Percentiles rank a stretch among this genome's conserved stretches.
Conservation (phyloP, 1,140 invertebrate genomes). For the Mamestra configurata region DNA sequence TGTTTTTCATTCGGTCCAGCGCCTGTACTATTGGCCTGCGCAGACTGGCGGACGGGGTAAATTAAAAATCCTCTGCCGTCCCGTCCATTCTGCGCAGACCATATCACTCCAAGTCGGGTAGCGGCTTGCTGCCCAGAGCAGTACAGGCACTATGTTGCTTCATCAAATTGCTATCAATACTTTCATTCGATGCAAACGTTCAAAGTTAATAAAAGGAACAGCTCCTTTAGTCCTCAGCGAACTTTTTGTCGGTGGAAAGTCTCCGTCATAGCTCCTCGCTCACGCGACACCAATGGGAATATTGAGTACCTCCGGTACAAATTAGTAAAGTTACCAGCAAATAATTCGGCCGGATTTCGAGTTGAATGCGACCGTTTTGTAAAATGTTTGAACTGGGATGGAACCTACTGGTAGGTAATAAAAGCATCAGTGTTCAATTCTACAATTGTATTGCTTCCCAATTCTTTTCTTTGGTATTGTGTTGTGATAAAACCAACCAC, state of each 20-base stretch:
- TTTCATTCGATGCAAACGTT: too few species aligned
- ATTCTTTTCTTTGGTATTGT: slow-evolving; percentile 1
- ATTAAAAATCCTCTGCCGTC: too few species aligned
- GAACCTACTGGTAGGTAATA: too few species aligned
- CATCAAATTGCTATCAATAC: too few species aligned
- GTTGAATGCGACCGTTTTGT: not conserved
- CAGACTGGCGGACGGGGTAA: too few species aligned
- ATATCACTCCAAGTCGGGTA: too few species aligned
- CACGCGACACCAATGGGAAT: slow-evolving; percentile 1
- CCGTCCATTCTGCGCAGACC: too few species aligned
- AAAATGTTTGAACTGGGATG: not conserved
- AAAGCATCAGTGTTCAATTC: slow-evolving; percentile 12
- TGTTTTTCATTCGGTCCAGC: too few species aligned
- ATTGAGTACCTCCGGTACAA: slow-evolving; percentile 22
- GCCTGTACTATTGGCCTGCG: too few species aligned
- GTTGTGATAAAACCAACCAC: slow-evolving; percentile 12
- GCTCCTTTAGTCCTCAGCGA: not conserved
- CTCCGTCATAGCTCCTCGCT: not conserved
- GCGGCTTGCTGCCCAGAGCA: too few species aligned
- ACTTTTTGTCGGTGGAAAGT: slow-evolving; percentile 1
- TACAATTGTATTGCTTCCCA: not conserved
- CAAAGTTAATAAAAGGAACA: not conserved
- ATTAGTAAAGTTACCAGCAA: slow-evolving; percentile 15
- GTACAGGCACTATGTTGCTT: too few species aligned
- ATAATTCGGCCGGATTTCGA: not conserved